Evolutionary conservation across 2,113 vertebrate species (phyloP), one percentile per base, ranked within the genome.

Genomic region (Calyptomena viridis): DNA sequence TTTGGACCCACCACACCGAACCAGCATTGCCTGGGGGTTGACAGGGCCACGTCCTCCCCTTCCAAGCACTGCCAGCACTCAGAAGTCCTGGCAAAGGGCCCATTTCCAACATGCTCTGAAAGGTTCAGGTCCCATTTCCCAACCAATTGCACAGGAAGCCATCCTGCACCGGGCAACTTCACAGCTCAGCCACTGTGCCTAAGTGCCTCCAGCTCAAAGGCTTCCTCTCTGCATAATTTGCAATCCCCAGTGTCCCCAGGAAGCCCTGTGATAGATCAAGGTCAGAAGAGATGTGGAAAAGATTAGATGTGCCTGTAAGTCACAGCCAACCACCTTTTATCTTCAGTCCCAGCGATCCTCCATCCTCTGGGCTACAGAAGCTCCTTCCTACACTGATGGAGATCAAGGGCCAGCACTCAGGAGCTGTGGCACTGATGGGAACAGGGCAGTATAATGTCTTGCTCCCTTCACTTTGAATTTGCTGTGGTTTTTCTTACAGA

Each of bases 91-190:
- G 33, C 7, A 37, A 52, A 37, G 28, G 17, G 14, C 8, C 28
- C 31, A 2, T 28, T 80, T 56, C 40, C 46, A 59, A 17, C 22
- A 4, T 1, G 33, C 16, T 42, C 33, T 0, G 3, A 71, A 71
- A 64, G n/a, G 39, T 84, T 31, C 62, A 30, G 47, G 39, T 64
- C 66, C 56, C 39, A 42, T 44, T 79, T 72, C 63, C 59, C 67
- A 84, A 31, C 23, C 64, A 33, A 31, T 2, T 47, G 56, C 14
- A 9, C 37, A 80, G 52, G 68, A 67, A 87, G 8, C 22, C 68
- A 60, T 15, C 83, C 75, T 50, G 59, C 33, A 27, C 35, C 0
- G 0, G 56, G 39, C 0, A 0, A 28, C 24, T 40, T 31, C 79
- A 39, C n/a, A 58, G 94, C 76, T 55, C 58, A 0, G 4, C 69